Conservation (phyloP, 2,888 invertebrate species). For the Bruchidius siliquastri region DNA sequence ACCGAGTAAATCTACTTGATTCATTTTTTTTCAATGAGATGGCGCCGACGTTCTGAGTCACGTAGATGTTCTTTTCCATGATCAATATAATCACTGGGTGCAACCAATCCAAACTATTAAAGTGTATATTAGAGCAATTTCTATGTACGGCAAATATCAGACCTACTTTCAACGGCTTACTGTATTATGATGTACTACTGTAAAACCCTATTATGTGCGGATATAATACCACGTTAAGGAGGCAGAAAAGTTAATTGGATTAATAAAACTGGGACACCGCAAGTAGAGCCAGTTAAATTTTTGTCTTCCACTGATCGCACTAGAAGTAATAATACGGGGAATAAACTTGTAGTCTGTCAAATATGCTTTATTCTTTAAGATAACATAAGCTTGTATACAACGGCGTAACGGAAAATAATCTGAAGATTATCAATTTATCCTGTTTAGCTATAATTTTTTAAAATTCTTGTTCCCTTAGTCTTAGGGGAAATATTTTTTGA, state of each 20-base stretch:
- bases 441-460: too few relatives aligned
- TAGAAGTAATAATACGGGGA: neutral
- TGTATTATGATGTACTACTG: neutral
- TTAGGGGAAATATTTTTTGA: too few relatives aligned
- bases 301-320: neutral
- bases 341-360: too few relatives aligned
- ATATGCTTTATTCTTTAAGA: too few relatives aligned
- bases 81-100: neutral
- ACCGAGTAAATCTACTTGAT: too few relatives aligned
- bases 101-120: neutral
- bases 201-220: neutral
- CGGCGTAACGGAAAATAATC: too few relatives aligned
- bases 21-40: too few relatives aligned
- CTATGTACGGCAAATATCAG: neutral
- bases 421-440: too few relatives aligned
- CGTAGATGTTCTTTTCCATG: neutral
- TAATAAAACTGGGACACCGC: neutral
- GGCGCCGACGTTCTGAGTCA: neutral
- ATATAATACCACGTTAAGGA: neutral
- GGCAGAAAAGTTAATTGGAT: neutral
- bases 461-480: too few relatives aligned
- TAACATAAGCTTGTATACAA: too few relatives aligned
- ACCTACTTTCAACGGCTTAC: neutral
- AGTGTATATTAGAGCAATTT: neutral
- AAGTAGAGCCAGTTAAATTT: neutral